Evolutionary conservation across 2,113 vertebrate species (phyloP), one percentile per base, ranked within the genome.

Genomic region (Scopus umbretta): DNA sequence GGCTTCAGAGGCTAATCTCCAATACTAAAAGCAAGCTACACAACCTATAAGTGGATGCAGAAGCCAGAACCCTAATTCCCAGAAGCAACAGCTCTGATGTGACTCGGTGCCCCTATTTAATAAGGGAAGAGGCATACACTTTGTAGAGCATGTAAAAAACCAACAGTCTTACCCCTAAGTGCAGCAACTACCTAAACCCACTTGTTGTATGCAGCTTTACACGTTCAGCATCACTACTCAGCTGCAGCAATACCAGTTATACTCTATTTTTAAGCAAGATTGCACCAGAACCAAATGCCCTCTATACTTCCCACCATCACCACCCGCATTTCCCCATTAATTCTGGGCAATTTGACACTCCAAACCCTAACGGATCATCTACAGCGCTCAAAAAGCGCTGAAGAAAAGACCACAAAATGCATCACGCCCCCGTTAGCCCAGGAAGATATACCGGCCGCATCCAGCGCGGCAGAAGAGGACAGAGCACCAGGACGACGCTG

Each of bases 391-490:
- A 40, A 67, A 58, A 70, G 16, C 4, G 5, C 49, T 65, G 6
- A 2, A 80, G 30, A 21, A 79, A 49, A 12, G 45, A 16, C 11
- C 42, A 45, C 15, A 9, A 72, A 82, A 38, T 0, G 10, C 43
- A 38, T 1, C 0, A 1, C 21, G 29, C 25, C 49, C 42, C 43
- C 17, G 21, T 27, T 2, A 66, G 27, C 6, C 34, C 22, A 21
- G 16, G 40, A 43, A 26, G 32, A 43, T 10, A 11, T 2, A 9
- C 1, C 21, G 30, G 19, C 40, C 50, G 27, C 43, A 10, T 0
- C 10, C 23, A 65, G 53, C 59, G 6, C 2, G 36, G 63, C 47
- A 70, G 43, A 29, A 22, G 26, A 11, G 22, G 40, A 50, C 27
- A 16, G 10, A 36, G 49, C 22, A 40, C 16, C 10, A 36, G 58